Base-by-base conservation (phyloP, 2,113 vertebrate genomes). In the Indicator indicator region DNA sequence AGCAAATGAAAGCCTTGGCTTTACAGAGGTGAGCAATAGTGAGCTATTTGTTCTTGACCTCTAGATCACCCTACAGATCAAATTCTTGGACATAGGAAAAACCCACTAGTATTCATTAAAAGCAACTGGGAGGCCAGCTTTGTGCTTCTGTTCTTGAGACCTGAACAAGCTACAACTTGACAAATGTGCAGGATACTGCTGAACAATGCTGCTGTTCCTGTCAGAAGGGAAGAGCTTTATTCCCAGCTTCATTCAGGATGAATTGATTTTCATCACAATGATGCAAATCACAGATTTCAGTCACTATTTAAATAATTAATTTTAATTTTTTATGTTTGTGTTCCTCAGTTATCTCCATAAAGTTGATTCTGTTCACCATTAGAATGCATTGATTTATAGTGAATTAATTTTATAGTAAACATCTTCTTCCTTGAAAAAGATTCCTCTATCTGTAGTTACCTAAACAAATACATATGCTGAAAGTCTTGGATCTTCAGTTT, bases 21-120 rank as follows among this genome's bases (percentile, higher is more conserved):
- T 72, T 10, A 40, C 86, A 95, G 91, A 96, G 80, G 88, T 94
- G 96, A 96, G 92, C 33, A 12, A 94, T 76, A 96, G 89, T 44
- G 58, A 94, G 90, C 83, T 48, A 54, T 97, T 97, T 97, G 95
- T 97, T 97, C 96, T 89, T 96, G 97, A 97, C 97, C 96, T 92
- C 92, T 90, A 95, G 81, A 97, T 97, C 95, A 96, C 96, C 88
- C 69, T 62, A 59, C 92, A 97, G 96, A 97, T 97, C 97, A 96
- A 90, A 97, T 97, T 97, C 96, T 94, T 93, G 90, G 97, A 95
- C 93, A 86, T 4, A 30, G 90, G 93, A 97, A 95, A 97, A 97
- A 91, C 89, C 94, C 67, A 88, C 90, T 87, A 96, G 93, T 93
- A 91, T 97, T 98, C 97, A 97, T 95, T 97, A 98, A 96, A 97